These are phyloP conservation scores for Vandiemenella viatica DNA, from an alignment of 2,888 invertebrate genomes.

Conservation along the genomic window DNA sequence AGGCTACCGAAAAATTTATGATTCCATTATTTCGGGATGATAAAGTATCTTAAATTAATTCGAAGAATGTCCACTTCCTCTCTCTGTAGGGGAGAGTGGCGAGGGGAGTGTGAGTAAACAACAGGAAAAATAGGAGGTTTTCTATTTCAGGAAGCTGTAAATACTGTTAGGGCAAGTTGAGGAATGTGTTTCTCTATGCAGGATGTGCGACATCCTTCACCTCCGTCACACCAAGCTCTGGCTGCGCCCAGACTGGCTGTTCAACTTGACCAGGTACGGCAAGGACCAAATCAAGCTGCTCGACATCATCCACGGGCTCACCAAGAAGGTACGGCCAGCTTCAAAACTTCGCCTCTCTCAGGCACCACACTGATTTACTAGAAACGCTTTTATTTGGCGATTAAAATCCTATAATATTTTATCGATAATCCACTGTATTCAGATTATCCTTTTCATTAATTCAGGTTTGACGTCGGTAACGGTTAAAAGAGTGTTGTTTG, in stretches of 20 bases:
- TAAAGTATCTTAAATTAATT: no score
- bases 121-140: neutral
- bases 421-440: neutral
- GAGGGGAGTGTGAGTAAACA: neutral
- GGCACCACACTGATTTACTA: neutral
- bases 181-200: slow-evolving; percentile 16
- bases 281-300: slow-evolving; percentile 59
- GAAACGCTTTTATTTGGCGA: neutral
- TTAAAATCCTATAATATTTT: neutral
- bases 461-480: no score
- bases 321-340: slow-evolving; percentile 36
- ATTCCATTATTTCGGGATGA: no score
- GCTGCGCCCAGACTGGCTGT: slow-evolving; percentile 60
- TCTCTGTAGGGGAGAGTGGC: no score
- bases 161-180: neutral
- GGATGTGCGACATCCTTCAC: slow-evolving; percentile 73
- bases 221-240: slow-evolving; percentile 66
- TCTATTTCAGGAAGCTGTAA: no score
- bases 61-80: no score
- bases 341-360: no score
- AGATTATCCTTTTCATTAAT: no score
- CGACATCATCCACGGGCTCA: slow-evolving; percentile 62
- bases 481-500: no score
- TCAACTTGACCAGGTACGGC: slow-evolving; percentile 59
- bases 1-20: no score